Evolutionary conservation across 2,888 invertebrate genomes (phyloP).

Genomic region (Himalopsyche japonica): DNA sequence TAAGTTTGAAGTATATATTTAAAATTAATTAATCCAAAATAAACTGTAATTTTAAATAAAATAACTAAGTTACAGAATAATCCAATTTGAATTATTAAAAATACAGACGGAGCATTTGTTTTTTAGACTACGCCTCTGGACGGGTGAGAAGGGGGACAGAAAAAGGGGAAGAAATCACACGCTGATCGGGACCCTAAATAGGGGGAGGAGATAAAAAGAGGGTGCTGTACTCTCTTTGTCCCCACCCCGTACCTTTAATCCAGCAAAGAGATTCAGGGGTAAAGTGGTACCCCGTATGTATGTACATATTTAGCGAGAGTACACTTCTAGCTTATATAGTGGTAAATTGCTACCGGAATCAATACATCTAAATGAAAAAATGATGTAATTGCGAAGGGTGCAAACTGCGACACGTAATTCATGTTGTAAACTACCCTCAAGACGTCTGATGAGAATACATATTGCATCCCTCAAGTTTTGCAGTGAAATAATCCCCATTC

Average conservation of each 20-base stretch:
- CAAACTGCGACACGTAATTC: too few species aligned
- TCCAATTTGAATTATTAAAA: too few species aligned
- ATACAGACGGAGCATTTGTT: background rate
- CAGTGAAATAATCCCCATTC: too few species aligned
- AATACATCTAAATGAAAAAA: background rate
- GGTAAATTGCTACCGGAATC: background rate
- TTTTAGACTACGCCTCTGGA: background rate
- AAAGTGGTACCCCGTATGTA: background rate
- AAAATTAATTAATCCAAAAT: too few species aligned
- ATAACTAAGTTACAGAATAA: too few species aligned
- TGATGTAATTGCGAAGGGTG: too few species aligned
- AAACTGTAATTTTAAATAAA: too few species aligned
- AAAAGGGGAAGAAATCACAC: background rate
- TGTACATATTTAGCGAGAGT: background rate
- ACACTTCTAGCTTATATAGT: background rate
- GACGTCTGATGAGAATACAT: too few species aligned
- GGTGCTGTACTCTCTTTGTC: background rate
- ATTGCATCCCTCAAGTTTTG: too few species aligned
- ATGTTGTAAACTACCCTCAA: too few species aligned
- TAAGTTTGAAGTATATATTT: too few species aligned
- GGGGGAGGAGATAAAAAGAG: background rate
- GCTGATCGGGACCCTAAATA: background rate
- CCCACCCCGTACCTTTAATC: background rate
- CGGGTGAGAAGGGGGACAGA: background rate
- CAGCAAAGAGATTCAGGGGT: background rate